Base-by-base conservation (phyloP, 1,140 invertebrate genomes). In the Euura lappo region DNA sequence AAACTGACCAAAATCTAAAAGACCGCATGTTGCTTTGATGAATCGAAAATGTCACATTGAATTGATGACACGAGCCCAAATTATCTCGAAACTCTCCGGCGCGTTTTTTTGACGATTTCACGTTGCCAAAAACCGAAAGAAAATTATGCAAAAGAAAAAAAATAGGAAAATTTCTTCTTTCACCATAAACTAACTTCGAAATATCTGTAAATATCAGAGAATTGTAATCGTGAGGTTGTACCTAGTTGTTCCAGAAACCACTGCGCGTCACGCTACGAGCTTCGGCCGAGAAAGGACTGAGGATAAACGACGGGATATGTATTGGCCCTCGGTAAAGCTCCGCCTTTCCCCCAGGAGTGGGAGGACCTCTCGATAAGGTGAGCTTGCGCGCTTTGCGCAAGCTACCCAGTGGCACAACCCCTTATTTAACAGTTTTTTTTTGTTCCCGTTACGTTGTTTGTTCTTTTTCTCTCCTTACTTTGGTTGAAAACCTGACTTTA, bases 211-310 rank as follows among this genome's bases (percentile, higher is more conserved):
- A 28, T 28, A 28, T 28, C 28, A 28, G 28, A 28, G 0, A 28
- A 28, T 28, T 0, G 28, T 28, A 28, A 28, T 28, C 28, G 28
- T 28, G 28, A 28, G 28, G 28, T 28, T 60, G 4, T 60, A 60
- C 51, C 51, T 60, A 60, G 51, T 60, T 60, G 51, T 60, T 60
- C 51, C 51, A 60, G 51, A 60, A 60, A 60, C 51, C 51, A 74
- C 75, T 77, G 81, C 78, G 79, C 75, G 77, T 78, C 79, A 81
- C 82, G 80, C 83, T 60, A 60, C 51, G 81, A 79, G 84, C 81
- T 85, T 83, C 80, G 83, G 83, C 83, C 82, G 80, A 83, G 78
- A 79, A 84, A 85, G 84, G 80, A 86, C 85, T 86, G 84, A 86
- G 75, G 73, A 74, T 71, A 70, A 13, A 10, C 42, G 72, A 76